Evolutionary conservation across 2,888 invertebrate species (phyloP), one percentile per base, ranked within the genome.

Genomic region (Pyrrhosoma nymphula): DNA sequence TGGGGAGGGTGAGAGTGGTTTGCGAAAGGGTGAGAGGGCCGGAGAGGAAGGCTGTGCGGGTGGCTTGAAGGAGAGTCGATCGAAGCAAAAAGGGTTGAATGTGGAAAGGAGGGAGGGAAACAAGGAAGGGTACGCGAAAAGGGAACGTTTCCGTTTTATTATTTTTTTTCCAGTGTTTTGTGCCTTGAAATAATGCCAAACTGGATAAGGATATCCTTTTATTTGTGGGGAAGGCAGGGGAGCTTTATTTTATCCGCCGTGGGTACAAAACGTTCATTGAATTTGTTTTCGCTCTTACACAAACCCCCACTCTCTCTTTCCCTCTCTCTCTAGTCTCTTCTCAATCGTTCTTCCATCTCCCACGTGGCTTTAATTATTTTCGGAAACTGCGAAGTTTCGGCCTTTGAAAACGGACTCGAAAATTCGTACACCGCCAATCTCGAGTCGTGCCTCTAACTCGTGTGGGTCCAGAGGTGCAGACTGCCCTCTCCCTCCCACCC

Each of bases 101-200:
- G 69, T 26, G 47, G 60, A 60, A 60, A 23, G 60, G 60, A 60
- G 60, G 60, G 60, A 60, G 23, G 60, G 60, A 60, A 47, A 47
- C 47, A 47, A 69, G n/a, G 26, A n/a, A 2, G 69, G 69, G 69
- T 26, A 10, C 26, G n/a, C 8, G 69, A 26, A n/a, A 69, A 69
- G n/a, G 69, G 69, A 69, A 12, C 69, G 26, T 69, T 69, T 69
- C n/a, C 69, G 69, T 69, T 69, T 69, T 69, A 8, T 69, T 47
- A 4, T 47, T 47, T 47, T 4, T 47, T 47, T 47, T 47, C 8
- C 26, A 26, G n/a, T 8, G 69, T n/a, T 69, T n/a, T 26, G 69
- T 69, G 69, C 69, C 69, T 69, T 69, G 69, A 69, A 69, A 69
- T 69, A 69, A 69, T 69, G 69, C 69, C 69, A 69, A 69, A 69